phyloP scores from a whole-genome alignment of 2,113 vertebrate species.

The Hemicordylus capensis region DNA sequence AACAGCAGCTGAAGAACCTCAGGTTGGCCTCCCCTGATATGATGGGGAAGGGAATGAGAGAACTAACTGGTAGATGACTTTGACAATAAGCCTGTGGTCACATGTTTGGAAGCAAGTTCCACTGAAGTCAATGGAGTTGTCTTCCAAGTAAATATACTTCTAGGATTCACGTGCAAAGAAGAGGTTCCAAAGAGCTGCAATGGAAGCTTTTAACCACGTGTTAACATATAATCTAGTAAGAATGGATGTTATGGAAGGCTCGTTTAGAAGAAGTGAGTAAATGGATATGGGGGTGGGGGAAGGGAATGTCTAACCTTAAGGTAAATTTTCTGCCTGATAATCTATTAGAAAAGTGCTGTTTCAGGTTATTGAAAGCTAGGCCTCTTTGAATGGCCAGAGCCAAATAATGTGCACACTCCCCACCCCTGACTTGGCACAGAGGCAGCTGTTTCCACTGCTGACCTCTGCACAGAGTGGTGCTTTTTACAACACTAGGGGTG shows the following conservation, averaged over 20 bases:
- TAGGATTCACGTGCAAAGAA: neutral
- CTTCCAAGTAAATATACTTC: neutral
- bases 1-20: no score
- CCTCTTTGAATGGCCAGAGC: no score
- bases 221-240: neutral
- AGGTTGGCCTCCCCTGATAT: no score
- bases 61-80: no score
- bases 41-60: neutral
- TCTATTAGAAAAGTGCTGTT: conserved; percentile 15
- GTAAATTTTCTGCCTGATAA: neutral
- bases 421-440: no score
- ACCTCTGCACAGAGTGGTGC: no score
- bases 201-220: conserved; percentile 26
- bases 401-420: no score
- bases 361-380: conserved; percentile 30
- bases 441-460: no score
- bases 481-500: no score
- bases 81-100: neutral
- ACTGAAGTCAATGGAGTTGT: neutral
- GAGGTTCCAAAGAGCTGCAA: neutral
- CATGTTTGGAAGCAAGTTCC: neutral
- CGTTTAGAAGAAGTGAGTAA: neutral
- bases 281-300: conserved; percentile 8
- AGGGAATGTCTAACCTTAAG: conserved; percentile 7
- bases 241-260: neutral